phyloP scores from a whole-genome alignment of 1,140 invertebrate genomes.

The Meteorus sp. region DNA sequence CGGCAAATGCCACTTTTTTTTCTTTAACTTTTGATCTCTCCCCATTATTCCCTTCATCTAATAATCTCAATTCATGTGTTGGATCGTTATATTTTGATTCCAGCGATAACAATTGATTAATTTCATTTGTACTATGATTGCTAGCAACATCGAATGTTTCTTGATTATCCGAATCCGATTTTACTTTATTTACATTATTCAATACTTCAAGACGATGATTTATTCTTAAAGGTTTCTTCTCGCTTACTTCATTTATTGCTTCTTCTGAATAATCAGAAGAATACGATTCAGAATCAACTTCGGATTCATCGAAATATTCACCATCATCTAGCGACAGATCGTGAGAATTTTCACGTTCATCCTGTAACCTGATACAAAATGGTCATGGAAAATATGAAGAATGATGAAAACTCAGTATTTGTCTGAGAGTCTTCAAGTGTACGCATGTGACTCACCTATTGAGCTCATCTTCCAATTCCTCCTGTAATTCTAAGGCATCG shows the following conservation, averaged over 20 bases:
- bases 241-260: constrained; percentile 22
- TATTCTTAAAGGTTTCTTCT: constrained; percentile 28
- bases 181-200: constrained; percentile 20
- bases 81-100: constrained; percentile 9
- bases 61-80: background rate
- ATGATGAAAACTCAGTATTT: too few relatives aligned
- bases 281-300: constrained; percentile 30
- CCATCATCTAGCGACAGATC: constrained; percentile 32
- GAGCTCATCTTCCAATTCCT: constrained; percentile 59
- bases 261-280: constrained; percentile 27
- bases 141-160: background rate
- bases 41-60: background rate
- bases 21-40: constrained; percentile 22
- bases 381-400: constrained; percentile 2
- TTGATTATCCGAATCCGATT: too few relatives aligned
- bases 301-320: constrained; percentile 35
- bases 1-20: constrained; percentile 29
- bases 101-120: background rate
- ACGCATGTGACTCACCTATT: too few relatives aligned
- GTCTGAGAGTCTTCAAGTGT: too few relatives aligned
- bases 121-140: constrained; percentile 5
- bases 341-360: constrained; percentile 32
- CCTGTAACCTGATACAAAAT: constrained; percentile 34
- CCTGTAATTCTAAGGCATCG: constrained; percentile 61
- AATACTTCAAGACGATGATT: constrained; percentile 13